phyloP scores from a whole-genome alignment of 2,888 invertebrate genomes.

The Melanostoma scalare region DNA sequence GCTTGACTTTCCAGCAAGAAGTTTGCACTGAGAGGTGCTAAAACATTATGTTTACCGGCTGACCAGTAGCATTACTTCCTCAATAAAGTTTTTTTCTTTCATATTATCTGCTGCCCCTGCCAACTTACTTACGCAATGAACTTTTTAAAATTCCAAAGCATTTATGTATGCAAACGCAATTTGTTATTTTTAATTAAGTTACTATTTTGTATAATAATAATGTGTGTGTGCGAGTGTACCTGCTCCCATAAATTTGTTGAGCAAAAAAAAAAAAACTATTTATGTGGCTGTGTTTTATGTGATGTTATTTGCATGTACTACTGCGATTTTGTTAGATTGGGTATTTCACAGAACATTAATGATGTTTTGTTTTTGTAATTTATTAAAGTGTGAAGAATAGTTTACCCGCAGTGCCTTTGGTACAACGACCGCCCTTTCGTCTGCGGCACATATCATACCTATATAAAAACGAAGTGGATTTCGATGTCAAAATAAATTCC shows the following conservation, averaged over 20 bases:
- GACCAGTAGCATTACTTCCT: too few species aligned
- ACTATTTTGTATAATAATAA: conserved; percentile 1
- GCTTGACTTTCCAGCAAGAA: too few species aligned
- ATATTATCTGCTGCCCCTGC: neutral
- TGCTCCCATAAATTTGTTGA: conserved; percentile 36
- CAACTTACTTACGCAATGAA: conserved; percentile 5
- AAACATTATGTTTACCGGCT: too few species aligned
- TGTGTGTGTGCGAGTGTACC: conserved; percentile 48
- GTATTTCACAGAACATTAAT: conserved; percentile 38
- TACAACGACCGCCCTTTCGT: conserved; percentile 97
- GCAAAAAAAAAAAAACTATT: conserved; percentile 41
- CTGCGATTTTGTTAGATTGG: conserved; percentile 52
- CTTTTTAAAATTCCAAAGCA: neutral
- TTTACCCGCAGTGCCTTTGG: conserved; percentile 99
- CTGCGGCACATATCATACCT: conserved; percentile 99
- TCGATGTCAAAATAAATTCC: conserved; percentile 32
- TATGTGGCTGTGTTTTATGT: conserved; percentile 70
- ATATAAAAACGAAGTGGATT: conserved; percentile 49
- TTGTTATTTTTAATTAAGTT: conserved; percentile 17
- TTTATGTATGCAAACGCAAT: conserved; percentile 1
- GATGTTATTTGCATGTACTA: conserved; percentile 55
- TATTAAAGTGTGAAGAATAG: conserved; percentile 36
- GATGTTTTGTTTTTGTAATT: conserved; percentile 37
- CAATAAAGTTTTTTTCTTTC: too few species aligned
- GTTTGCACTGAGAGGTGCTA: too few species aligned